Evolutionary conservation across 2,113 vertebrate genomes (phyloP).

Genomic region (zebrafish (Danio rerio)): DNA sequence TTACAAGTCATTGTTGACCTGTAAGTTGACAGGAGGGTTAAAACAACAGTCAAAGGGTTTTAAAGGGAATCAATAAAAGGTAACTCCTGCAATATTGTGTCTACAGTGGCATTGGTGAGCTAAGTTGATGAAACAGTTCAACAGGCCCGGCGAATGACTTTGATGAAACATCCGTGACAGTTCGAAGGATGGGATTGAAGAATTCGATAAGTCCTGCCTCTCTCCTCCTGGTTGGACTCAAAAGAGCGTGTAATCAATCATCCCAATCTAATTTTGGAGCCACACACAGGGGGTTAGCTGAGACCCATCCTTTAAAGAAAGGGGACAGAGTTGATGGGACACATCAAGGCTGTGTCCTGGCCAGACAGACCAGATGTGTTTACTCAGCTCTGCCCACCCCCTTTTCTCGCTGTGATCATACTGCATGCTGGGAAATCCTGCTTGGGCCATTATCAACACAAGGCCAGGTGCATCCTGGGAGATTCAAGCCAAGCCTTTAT

Average conservation of each 20-base stretch:
- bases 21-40: too few relatives aligned
- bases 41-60: conserved; percentile 21
- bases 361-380: conserved; percentile 47
- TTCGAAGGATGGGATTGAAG: conserved; percentile 62
- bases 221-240: conserved; percentile 57
- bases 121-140: conserved; percentile 62
- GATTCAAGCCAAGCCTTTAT: conserved; percentile 75
- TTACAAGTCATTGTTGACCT: too few relatives aligned
- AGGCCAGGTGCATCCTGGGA: conserved; percentile 77
- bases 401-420: conserved; percentile 56
- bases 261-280: conserved; percentile 59
- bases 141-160: conserved; percentile 57
- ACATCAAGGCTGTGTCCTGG: conserved; percentile 59
- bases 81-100: conserved; percentile 68
- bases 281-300: conserved; percentile 35
- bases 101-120: conserved; percentile 48
- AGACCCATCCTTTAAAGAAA: conserved; percentile 53
- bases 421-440: conserved; percentile 66
- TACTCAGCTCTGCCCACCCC: conserved; percentile 45
- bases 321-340: conserved; percentile 50
- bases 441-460: conserved; percentile 77
- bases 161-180: conserved; percentile 71
- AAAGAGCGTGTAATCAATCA: conserved; percentile 60
- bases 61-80: conserved; percentile 67
- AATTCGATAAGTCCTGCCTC: conserved; percentile 62